Evolutionary conservation across 2,888 invertebrate genomes (phyloP).

Genomic region (Drosophila barbarae): DNA sequence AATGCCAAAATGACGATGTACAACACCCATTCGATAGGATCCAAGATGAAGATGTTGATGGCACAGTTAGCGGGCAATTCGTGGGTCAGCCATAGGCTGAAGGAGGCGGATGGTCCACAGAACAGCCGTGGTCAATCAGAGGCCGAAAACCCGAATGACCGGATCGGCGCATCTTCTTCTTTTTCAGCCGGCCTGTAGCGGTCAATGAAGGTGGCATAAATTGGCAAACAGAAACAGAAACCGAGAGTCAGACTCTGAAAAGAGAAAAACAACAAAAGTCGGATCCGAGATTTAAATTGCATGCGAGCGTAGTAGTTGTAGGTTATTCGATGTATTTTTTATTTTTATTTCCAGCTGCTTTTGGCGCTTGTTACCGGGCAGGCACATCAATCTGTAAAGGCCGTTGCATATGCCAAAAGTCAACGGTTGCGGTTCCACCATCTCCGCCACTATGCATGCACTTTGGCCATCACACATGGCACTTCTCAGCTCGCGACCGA

Average conservation of each 20-base stretch:
- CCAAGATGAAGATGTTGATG: constrained; percentile 20
- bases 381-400: constrained; percentile 68
- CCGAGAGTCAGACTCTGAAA: constrained; percentile 6
- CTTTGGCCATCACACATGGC: constrained; percentile 38
- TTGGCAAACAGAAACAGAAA: constrained; percentile 38
- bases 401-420: constrained; percentile 72
- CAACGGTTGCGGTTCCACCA: constrained; percentile 42
- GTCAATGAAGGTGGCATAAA: constrained; percentile 67
- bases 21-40: constrained; percentile 16
- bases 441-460: constrained; percentile 16
- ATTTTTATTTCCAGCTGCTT: constrained; percentile 33
- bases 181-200: constrained; percentile 44
- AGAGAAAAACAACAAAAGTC: constrained; percentile 28
- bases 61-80: constrained; percentile 20
- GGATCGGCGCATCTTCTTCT: constrained; percentile 6
- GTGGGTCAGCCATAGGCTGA: constrained; percentile 3
- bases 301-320: constrained; percentile 33
- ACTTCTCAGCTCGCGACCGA: constrained; percentile 6
- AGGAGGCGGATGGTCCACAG: constrained; percentile 15
- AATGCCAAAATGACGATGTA: constrained; percentile 28
- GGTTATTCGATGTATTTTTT: constrained; percentile 46
- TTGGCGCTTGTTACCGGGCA: constrained; percentile 40
- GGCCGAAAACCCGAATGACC: constrained; percentile 60
- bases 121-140: constrained; percentile 22
- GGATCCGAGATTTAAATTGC: constrained; percentile 40